Evolutionary conservation across 2,113 vertebrate genomes (phyloP).

Genomic region (Myrmecophaga tridactyla): DNA sequence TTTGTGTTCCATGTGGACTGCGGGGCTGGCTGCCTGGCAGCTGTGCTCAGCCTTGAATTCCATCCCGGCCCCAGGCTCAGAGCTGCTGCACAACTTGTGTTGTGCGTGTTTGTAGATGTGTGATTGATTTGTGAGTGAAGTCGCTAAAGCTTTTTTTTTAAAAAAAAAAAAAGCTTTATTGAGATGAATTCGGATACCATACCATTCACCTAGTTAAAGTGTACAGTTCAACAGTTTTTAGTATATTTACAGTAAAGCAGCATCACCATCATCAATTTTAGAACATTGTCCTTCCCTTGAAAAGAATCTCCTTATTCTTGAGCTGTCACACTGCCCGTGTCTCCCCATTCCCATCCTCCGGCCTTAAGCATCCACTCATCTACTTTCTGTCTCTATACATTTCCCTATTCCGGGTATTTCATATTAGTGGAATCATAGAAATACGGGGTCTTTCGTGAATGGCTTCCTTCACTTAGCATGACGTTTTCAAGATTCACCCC

Average conservation of each 20-base stretch:
- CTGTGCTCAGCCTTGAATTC: not conserved
- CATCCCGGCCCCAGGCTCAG: slow-evolving; percentile 15
- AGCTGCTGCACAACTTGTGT: not conserved
- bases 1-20: not conserved
- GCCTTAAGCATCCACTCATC: not conserved
- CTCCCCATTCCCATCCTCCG: no score
- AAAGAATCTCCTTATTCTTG: not conserved
- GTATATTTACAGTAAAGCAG: no score
- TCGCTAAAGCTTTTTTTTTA: not conserved
- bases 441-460: no score
- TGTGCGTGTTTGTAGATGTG: not conserved
- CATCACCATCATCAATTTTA: not conserved
- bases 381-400: not conserved
- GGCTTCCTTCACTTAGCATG: not conserved
- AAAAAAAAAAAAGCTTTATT: not conserved
- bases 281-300: not conserved
- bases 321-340: not conserved
- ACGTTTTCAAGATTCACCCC: rapidly evolving
- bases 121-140: not conserved
- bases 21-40: not conserved
- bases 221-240: no score
- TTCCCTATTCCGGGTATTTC: not conserved
- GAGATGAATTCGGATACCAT: not conserved
- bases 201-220: not conserved
- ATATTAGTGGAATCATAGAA: not conserved